Evolutionary conservation across 1,140 invertebrate species (phyloP).

Genomic region (Protaetia brevitarsis): DNA sequence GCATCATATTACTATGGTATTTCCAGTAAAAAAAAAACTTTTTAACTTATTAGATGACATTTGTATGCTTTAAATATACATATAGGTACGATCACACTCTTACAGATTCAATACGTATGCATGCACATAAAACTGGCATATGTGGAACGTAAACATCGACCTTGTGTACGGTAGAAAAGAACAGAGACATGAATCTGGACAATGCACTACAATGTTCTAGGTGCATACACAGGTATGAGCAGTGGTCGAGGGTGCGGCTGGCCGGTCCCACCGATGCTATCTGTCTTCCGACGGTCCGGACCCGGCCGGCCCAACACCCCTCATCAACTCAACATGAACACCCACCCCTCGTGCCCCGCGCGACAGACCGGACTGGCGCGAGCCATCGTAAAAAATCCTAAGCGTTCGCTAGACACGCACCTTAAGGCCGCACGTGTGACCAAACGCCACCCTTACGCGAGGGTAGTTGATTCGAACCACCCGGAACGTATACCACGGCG

Average conservation of each 20-base stretch:
- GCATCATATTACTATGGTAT: too few relatives aligned
- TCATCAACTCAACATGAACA: conserved; percentile 30
- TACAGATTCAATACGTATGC: too few relatives aligned
- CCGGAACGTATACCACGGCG: not conserved
- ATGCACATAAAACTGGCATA: not conserved
- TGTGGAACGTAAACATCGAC: not conserved
- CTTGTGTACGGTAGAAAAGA: conserved; percentile 23
- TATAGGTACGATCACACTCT: too few relatives aligned
- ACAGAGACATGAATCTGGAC: conserved; percentile 27
- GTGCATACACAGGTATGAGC: conserved; percentile 30
- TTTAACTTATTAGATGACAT: too few relatives aligned
- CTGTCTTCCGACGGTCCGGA: conserved; percentile 35
- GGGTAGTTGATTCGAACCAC: conserved; percentile 13
- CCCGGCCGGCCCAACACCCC: conserved; percentile 33
- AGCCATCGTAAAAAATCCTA: conserved; percentile 35
- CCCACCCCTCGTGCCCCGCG: conserved; percentile 24
- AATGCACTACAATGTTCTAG: conserved; percentile 26
- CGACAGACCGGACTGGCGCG: conserved; percentile 27
- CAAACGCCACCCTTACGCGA: conserved; percentile 27
- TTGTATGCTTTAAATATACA: too few relatives aligned
- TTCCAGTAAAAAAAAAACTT: too few relatives aligned
- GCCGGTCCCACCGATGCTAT: conserved; percentile 39
- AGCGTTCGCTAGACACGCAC: conserved; percentile 33
- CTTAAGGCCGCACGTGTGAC: conserved; percentile 29
- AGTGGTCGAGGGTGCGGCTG: conserved; percentile 37